Base-by-base conservation (phyloP, 2,113 vertebrate genomes). In the Melanotaenia duboulayi region DNA sequence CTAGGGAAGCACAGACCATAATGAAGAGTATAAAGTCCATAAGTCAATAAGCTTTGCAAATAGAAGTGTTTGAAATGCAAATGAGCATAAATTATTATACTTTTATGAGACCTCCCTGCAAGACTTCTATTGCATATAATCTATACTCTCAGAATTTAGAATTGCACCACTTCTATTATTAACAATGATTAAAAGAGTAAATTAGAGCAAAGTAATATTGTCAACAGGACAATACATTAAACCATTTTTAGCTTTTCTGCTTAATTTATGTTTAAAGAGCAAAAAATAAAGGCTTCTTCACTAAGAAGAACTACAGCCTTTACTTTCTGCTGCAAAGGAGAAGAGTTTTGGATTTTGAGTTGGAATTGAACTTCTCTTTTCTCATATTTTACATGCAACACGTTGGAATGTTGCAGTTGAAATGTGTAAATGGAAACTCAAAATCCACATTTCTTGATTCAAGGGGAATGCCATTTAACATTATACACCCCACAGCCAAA, bases 41-140 rank as follows among this genome's bases (percentile, higher is more conserved):
- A 44, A 69, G 64, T 72, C 67, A 17, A 37, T 25, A 46, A 61
- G 61, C 71, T 17, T 57, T 37, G 56, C 67, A 71, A 74, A 59
- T 66, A 63, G 57, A 54, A 64, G 16, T 19, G 60, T 86, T 83
- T 87, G 74, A 85, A 78, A 82, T 90, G 76, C n/a, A 85, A 83
- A 88, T 88, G 57, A 62, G 51, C 17, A 66, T 65, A 84, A 71
- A 80, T 83, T 76, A 86, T 84, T 48, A 85, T 20, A 20, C 52
- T 37, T 74, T 70, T 62, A 71, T 55, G 49, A 65, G 48, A 68
- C 14, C 62, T 74, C 17, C 11, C 44, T 57, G 42, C 49, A 64
- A 82, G 39, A 19, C 23, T 48, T 40, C 48, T 75, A 32, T 48
- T 46, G 50, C n/a, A 39, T 82, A 50, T 37, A 35, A 52, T 63